A percentile compares a stretch with the other conserved stretches of the same genome.
phyloP scores from a whole-genome alignment of 2,888 invertebrate genomes.

The Eulithis testata region DNA sequence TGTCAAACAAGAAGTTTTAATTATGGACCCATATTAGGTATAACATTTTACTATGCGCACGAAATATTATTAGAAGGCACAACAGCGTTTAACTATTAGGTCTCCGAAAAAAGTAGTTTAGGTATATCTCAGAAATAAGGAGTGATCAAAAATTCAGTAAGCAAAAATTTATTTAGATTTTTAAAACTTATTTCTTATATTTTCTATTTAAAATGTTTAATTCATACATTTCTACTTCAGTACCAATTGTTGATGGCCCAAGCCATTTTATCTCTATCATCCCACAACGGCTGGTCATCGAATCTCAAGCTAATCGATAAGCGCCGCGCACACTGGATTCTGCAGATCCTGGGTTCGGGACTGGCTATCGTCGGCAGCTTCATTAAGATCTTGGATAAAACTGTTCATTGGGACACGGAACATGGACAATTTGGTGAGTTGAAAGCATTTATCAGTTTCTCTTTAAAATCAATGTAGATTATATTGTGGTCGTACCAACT shows the following conservation, averaged over 20 bases:
- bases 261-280: conserved; percentile 64
- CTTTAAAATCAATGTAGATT: not conserved
- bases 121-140: too few relatives aligned
- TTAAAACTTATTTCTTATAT: too few relatives aligned
- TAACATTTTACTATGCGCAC: too few relatives aligned
- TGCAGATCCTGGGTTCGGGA: conserved; percentile 66
- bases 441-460: not conserved
- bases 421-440: conserved; percentile 65
- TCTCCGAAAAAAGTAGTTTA: too few relatives aligned
- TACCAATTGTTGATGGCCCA: conserved; percentile 73
- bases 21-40: too few relatives aligned
- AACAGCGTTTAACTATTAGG: too few relatives aligned
- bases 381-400: conserved; percentile 58
- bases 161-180: too few relatives aligned
- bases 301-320: conserved; percentile 63
- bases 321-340: conserved; percentile 64
- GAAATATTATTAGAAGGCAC: too few relatives aligned
- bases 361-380: conserved; percentile 67
- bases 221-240: conserved; percentile 48
- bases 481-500: too few relatives aligned
- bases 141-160: too few relatives aligned
- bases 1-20: too few relatives aligned
- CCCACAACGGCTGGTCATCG: conserved; percentile 66
- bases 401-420: conserved; percentile 56
- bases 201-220: too few relatives aligned